A percentile compares a stretch with the other conserved stretches of the same genome.
These are phyloP conservation scores for Mustela nigripes DNA, from an alignment of 2,113 vertebrate species.

Conservation along the genomic window DNA sequence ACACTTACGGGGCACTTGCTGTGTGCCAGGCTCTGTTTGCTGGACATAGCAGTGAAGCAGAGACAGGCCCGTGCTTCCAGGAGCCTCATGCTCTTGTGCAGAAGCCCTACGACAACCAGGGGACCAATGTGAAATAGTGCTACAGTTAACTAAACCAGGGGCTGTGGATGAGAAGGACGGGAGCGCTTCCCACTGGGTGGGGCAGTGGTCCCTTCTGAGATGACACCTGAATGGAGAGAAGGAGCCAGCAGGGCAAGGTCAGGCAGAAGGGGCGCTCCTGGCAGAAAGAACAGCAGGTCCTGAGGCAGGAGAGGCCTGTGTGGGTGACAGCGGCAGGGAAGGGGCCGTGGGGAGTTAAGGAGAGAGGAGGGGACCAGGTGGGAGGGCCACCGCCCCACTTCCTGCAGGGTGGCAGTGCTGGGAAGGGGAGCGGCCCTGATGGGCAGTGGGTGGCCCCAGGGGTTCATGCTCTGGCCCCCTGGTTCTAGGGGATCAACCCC, in stretches of 20 bases:
- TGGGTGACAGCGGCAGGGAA: not conserved
- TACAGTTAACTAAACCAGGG: no score
- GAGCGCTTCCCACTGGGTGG: not conserved
- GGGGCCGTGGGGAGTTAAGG: no score
- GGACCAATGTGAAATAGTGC: not conserved
- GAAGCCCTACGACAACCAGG: not conserved
- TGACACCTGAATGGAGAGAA: not conserved
- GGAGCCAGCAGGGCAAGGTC: not conserved
- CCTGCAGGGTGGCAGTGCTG: no score
- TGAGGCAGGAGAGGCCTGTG: not conserved
- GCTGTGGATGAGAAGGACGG: not conserved
- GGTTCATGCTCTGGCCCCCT: not conserved
- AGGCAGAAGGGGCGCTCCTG: not conserved
- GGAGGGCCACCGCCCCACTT: not conserved
- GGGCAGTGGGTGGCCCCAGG: accelerated
- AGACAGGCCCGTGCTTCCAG: not conserved
- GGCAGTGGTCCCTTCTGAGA: not conserved
- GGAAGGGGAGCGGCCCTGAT: not conserved
- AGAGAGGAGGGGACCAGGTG: not conserved
- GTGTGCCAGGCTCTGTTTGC: not conserved
- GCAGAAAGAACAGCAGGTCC: no score
- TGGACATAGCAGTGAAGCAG: not conserved
- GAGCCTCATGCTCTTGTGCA: not conserved
- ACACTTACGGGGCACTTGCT: not conserved
- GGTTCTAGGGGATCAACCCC: no score